Percentiles rank a stretch among this genome's conserved stretches.
phyloP scores from a whole-genome alignment of 2,888 invertebrate genomes.

The Drosophila parthenogenetica region DNA sequence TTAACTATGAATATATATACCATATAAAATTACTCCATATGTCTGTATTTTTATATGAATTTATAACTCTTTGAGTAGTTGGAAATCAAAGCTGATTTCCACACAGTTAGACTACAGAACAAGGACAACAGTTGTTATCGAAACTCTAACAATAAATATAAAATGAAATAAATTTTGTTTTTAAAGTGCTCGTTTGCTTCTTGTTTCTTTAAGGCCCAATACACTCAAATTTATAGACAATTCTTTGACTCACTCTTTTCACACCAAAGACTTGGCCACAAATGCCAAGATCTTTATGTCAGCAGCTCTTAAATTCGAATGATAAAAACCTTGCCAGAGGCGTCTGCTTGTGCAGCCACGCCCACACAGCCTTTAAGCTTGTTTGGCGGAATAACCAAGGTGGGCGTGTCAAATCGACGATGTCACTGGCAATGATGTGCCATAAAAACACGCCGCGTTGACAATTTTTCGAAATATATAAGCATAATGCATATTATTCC shows the following conservation, averaged over 20 bases:
- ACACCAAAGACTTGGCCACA: background rate
- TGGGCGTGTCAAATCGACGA: conserved; percentile 48
- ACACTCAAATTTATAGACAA: background rate
- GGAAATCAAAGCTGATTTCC: conserved; percentile 15
- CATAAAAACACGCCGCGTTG: conserved; percentile 54
- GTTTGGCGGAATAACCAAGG: background rate
- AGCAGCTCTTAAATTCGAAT: conserved; percentile 46
- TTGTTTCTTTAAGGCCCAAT: no score
- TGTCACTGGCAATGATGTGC: conserved; percentile 45
- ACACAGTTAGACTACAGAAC: background rate
- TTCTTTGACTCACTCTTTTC: background rate
- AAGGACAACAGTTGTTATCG: background rate
- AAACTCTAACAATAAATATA: no score
- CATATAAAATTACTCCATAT: conserved; percentile 19
- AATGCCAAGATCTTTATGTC: conserved; percentile 14
- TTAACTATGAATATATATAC: background rate
- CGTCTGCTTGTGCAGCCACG: conserved; percentile 15
- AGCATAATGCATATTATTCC: conserved; percentile 45
- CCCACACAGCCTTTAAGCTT: background rate
- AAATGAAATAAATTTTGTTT: no score
- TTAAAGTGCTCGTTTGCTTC: no score
- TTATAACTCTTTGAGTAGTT: conserved; percentile 12
- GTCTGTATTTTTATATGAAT: conserved; percentile 9
- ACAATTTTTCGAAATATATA: conserved; percentile 47
- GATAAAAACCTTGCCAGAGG: conserved; percentile 34